Evolutionary conservation across 2,888 invertebrate genomes (phyloP), one percentile per base, ranked within the genome.

Genomic region (Sphecodes monilicornis): DNA sequence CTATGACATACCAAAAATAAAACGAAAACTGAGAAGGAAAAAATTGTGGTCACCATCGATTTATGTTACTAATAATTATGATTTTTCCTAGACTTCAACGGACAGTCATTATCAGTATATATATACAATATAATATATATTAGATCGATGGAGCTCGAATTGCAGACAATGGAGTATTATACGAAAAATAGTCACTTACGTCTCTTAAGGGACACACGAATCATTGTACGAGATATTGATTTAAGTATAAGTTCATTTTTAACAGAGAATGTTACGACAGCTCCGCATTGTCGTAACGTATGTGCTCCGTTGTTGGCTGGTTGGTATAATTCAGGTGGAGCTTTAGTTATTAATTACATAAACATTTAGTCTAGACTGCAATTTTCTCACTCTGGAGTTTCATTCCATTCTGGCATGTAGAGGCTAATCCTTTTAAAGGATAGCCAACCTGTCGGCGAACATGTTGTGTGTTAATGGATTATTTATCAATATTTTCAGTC

Each of bases 401-500:
- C 29, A 60, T 29, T 60, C 60, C 16, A 60, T 60, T 26, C 57
- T 13, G 13, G 26, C 57, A 26, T 57, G 57, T 57, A 11, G 54
- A 54, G 22, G 54, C n/a, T 11, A 26, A 26, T 26, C 26, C 3
- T 29, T 16, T 6, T 11, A 60, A 6, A 60, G 13, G 76, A 64
- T 60, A 29, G 16, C 60, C 60, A n/a, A 29, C 60, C 60, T 60
- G 60, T 60, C 29, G 16, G 60, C 29, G 60, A 60, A 60, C 60
- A 60, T 6, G 29, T 60, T 60, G 57, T 6, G 18, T 6, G 29
- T 16, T 29, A 60, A 60, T 26, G 16, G 16, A 13, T 60, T 60
- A 60, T 29, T 60, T 50, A 80, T 39, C 39, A 73, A 76, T 39
- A 26, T 71, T 29, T 84, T 68, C 74, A 43, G 54, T 60, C 74